A percentile compares a stretch with the other conserved stretches of the same genome.
Conservation (phyloP, 92 coral and sea anemone species). For the Meandrina meandrites region DNA sequence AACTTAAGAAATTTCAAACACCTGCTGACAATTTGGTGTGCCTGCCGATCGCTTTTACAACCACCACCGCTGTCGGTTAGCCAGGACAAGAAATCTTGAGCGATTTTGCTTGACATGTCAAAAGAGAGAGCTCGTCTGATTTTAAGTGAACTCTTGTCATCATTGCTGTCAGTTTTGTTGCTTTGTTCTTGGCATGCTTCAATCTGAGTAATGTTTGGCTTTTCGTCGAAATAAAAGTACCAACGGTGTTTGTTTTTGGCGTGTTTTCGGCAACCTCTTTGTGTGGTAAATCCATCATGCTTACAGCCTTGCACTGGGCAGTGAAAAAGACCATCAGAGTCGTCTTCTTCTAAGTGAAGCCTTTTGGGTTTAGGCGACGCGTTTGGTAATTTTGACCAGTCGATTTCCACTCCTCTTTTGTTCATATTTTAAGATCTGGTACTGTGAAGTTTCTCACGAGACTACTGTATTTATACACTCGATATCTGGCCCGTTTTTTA, state of each 20-base stretch:
- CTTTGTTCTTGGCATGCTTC: too few relatives aligned
- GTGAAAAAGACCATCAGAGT: constrained; percentile 20
- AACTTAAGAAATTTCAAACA: constrained; percentile 52
- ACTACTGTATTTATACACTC: too few relatives aligned
- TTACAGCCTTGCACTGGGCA: constrained; percentile 32
- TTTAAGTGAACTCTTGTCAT: background rate
- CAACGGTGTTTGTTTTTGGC: constrained; percentile 39
- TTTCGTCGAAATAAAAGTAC: constrained; percentile 47
- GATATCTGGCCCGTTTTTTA: too few relatives aligned
- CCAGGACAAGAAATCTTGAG: constrained; percentile 19
- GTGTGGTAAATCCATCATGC: constrained; percentile 47
- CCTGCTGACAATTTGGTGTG: constrained; percentile 24
- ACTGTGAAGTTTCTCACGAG: too few relatives aligned
- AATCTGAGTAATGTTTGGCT: background rate
- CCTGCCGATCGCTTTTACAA: constrained; percentile 37
- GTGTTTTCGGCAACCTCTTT: constrained; percentile 55
- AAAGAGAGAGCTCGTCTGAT: background rate
- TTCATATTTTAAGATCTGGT: background rate
- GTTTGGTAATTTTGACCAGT: constrained; percentile 4
- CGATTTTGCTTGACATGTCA: constrained; percentile 20
- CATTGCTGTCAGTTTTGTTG: background rate
- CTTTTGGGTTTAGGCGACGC: constrained; percentile 56
- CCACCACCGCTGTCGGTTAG: constrained; percentile 56
- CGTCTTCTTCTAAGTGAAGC: constrained; percentile 44
- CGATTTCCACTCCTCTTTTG: background rate